These are phyloP conservation scores for Rhagium mordax DNA, from an alignment of 2,888 invertebrate genomes.

Conservation along the genomic window DNA sequence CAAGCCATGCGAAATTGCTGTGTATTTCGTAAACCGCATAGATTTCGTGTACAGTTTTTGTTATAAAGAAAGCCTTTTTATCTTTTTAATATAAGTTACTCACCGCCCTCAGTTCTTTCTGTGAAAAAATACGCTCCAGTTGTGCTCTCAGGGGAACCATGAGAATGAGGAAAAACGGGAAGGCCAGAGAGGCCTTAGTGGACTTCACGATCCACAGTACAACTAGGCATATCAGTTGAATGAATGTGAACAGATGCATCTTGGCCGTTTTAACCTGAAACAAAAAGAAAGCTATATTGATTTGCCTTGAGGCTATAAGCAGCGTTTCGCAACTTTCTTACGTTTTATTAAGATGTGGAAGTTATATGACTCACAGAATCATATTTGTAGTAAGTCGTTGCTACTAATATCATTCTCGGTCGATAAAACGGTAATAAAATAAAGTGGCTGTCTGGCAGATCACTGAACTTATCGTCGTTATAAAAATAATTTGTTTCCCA, in stretches of 20 bases:
- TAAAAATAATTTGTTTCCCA: too few species aligned
- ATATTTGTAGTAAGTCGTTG: too few species aligned
- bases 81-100: constrained; percentile 59
- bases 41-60: too few species aligned
- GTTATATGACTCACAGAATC: not conserved
- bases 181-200: constrained; percentile 88
- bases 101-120: constrained; percentile 89
- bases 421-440: not conserved
- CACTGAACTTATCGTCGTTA: too few species aligned
- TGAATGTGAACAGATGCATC: constrained; percentile 92
- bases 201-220: constrained; percentile 92
- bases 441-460: not conserved
- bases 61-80: too few species aligned
- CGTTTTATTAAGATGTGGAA: not conserved
- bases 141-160: constrained; percentile 91
- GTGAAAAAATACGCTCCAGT: constrained; percentile 82
- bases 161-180: constrained; percentile 94
- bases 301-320: not conserved
- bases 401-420: too few species aligned
- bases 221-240: constrained; percentile 86
- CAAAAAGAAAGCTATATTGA: constrained; percentile 39
- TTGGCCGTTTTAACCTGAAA: constrained; percentile 87
- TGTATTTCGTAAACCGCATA: too few species aligned
- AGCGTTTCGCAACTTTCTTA: not conserved
- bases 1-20: too few species aligned